Percentiles rank a stretch among this genome's conserved stretches.
Evolutionary conservation across 1,140 invertebrate genomes (phyloP).

Genomic region (Rhagoletis pomonella): DNA sequence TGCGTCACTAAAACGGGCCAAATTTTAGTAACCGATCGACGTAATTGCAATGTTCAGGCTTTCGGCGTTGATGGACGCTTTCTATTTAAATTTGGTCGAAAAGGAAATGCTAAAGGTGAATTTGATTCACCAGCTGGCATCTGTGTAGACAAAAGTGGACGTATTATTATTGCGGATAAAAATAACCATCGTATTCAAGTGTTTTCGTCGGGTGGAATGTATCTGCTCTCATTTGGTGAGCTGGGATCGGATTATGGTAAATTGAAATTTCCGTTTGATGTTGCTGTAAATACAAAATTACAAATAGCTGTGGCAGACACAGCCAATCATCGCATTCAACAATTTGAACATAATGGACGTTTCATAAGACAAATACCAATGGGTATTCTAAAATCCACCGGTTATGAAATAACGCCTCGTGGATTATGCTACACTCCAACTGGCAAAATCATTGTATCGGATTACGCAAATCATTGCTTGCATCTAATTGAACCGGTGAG

Average conservation of each 20-base stretch:
- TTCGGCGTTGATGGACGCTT: neutral
- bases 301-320: neutral
- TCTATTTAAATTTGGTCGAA: neutral
- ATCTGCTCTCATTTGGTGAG: neutral
- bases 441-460: neutral
- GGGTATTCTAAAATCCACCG: neutral
- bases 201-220: neutral
- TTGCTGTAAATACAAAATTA: constrained; percentile 6
- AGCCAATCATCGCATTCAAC: neutral
- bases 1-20: neutral
- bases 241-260: neutral
- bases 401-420: neutral
- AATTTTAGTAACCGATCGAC: neutral
- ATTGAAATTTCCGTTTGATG: constrained; percentile 10
- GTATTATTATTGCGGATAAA: constrained; percentile 7
- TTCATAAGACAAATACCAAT: neutral
- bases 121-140: neutral
- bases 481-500: neutral
- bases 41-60: neutral
- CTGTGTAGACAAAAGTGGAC: constrained; percentile 9
- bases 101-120: neutral
- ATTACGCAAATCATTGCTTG: constrained; percentile 14
- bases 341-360: constrained; percentile 5
- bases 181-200: constrained; percentile 28
- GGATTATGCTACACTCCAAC: neutral